Conservation (phyloP, 2,888 invertebrate species). For the Aphodius sticticus region DNA sequence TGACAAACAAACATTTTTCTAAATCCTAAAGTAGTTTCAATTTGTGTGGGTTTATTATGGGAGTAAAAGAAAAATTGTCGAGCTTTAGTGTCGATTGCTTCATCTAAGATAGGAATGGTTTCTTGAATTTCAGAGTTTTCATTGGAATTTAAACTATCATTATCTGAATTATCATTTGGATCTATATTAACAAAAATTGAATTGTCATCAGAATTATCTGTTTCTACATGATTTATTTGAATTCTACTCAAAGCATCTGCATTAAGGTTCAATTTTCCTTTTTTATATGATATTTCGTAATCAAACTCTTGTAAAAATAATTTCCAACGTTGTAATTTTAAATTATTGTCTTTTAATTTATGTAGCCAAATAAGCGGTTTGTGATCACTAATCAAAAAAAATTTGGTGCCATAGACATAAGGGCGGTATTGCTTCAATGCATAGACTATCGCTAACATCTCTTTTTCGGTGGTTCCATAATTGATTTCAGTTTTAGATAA, state of each 20-base stretch:
- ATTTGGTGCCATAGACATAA: conserved; percentile 12
- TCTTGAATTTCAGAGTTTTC: too few relatives aligned
- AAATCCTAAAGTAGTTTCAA: not conserved
- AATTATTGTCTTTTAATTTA: not conserved
- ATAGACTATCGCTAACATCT: not conserved
- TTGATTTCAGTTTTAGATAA: conserved; percentile 6
- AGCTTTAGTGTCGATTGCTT: conserved; percentile 7
- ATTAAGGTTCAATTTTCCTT: not conserved
- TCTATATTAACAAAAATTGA: not conserved
- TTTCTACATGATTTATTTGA: not conserved
- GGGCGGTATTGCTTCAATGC: not conserved
- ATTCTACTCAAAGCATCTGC: not conserved
- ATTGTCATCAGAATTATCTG: not conserved
- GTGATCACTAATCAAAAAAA: not conserved
- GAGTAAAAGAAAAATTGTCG: conserved; percentile 5
- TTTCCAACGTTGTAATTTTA: conserved; percentile 12
- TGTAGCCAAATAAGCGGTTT: not conserved
- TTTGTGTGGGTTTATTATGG: not conserved
- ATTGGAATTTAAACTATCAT: not conserved
- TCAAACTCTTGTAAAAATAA: not conserved
- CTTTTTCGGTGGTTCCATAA: conserved; percentile 5
- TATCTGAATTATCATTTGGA: not conserved
- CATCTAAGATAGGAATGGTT: not conserved
- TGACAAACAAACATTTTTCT: not conserved
- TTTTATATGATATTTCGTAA: not conserved